Evolutionary conservation across 2,797 vertebrate genomes (phyloP).

Genomic region (Masticophis lateralis): DNA sequence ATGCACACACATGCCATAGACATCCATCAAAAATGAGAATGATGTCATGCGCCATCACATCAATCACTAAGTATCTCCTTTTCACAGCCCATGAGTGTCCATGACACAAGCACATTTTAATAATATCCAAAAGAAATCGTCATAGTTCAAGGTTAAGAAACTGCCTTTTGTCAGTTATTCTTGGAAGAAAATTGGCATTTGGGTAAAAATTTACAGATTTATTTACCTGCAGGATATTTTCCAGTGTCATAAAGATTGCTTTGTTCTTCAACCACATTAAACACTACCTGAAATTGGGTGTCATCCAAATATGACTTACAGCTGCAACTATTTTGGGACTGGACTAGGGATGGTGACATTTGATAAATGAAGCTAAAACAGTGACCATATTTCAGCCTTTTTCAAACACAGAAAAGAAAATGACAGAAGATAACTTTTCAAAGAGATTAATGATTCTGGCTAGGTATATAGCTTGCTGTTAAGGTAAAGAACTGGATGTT

Average conservation of each 20-base stretch:
- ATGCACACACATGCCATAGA: background rate
- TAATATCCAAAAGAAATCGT: background rate
- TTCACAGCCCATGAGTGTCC: background rate
- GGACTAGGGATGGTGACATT: constrained; percentile 37
- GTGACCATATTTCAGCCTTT: constrained; percentile 57
- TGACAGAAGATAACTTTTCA: constrained; percentile 57
- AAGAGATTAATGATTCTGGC: constrained; percentile 65
- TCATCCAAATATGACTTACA: constrained; percentile 37
- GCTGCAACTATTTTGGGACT: constrained; percentile 57
- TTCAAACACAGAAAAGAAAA: constrained; percentile 43
- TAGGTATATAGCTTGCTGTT: constrained; percentile 30
- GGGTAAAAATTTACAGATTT: background rate
- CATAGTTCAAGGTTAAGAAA: background rate
- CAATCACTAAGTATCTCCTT: background rate
- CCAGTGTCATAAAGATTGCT: background rate
- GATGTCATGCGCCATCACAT: background rate
- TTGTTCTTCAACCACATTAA: constrained; percentile 10
- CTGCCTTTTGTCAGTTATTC: background rate
- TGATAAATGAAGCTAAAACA: constrained; percentile 63
- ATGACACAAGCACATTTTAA: background rate
- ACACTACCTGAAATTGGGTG: background rate
- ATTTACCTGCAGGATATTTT: background rate
- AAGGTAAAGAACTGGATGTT: background rate
- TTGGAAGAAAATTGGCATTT: constrained; percentile 23
- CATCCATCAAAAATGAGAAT: background rate